These are phyloP conservation scores for Columbina picui DNA, from an alignment of 2,113 vertebrate species.

Conservation along the genomic window DNA sequence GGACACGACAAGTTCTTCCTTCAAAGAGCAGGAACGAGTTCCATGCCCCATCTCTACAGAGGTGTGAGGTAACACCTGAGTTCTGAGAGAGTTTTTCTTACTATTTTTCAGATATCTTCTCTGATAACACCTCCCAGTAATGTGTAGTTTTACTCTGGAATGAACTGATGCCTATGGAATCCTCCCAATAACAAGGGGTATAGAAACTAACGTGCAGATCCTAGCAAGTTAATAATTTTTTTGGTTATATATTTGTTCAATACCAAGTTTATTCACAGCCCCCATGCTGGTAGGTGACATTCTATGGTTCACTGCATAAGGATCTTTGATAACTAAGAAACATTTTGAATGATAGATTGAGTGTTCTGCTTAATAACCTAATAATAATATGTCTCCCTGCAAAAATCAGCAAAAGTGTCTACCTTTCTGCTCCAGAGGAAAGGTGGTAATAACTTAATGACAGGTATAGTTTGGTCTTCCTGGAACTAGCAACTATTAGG, in stretches of 20 bases:
- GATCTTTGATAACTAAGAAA: neutral
- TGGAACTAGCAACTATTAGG: neutral
- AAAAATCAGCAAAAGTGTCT: neutral
- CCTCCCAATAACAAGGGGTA: neutral
- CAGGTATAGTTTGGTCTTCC: neutral
- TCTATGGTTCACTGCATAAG: neutral
- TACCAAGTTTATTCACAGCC: neutral
- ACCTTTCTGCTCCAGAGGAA: neutral
- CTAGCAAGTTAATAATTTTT: neutral
- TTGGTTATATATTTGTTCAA: neutral
- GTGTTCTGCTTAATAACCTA: neutral
- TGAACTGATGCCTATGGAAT: neutral
- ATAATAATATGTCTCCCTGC: neutral
- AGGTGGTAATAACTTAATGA: neutral
- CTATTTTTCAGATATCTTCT: neutral
- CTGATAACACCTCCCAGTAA: neutral
- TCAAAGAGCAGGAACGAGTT: neutral
- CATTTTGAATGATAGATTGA: neutral
- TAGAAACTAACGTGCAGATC: neutral
- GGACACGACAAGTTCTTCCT: neutral
- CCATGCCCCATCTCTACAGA: accelerated
- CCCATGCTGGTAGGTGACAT: neutral
- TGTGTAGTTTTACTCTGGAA: neutral
- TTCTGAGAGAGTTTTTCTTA: neutral
- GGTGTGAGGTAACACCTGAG: neutral